Evolutionary conservation across 2,888 invertebrate genomes (phyloP).

Genomic region (Cryptus viduatorius): DNA sequence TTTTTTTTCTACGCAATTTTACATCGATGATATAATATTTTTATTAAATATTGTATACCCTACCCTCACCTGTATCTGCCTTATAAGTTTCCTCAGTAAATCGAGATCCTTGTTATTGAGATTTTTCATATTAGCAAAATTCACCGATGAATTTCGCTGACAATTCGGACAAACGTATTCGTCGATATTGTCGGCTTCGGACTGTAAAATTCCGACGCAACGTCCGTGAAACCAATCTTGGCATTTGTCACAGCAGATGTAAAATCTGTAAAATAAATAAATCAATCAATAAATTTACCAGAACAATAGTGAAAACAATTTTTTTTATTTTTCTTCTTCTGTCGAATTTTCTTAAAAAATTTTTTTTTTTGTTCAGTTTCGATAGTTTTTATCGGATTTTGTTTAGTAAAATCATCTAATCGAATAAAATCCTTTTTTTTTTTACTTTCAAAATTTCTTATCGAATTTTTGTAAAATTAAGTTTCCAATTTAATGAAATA

Average conservation of each 20-base stretch:
- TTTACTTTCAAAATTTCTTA: no score
- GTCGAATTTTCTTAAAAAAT: no score
- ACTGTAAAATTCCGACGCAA: slow-evolving; percentile 97
- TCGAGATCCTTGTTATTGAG: slow-evolving; percentile 93
- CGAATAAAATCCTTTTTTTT: no score
- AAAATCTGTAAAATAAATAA: slow-evolving; percentile 90
- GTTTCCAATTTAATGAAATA: no score
- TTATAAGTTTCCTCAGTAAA: slow-evolving; percentile 93
- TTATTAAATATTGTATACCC: slow-evolving; percentile 19
- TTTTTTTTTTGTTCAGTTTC: no score
- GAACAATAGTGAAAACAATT: neutral
- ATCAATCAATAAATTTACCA: slow-evolving; percentile 55
- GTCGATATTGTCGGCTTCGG: slow-evolving; percentile 97
- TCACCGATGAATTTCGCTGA: slow-evolving; percentile 94
- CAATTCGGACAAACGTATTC: slow-evolving; percentile 99
- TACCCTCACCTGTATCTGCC: slow-evolving; percentile 92
- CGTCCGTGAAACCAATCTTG: slow-evolving; percentile 99
- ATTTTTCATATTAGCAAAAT: slow-evolving; percentile 95
- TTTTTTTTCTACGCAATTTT: slow-evolving; percentile 31
- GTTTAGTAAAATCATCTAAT: no score
- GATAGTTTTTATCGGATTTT: no score
- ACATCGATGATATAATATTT: slow-evolving; percentile 23
- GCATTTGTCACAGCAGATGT: slow-evolving; percentile 99
- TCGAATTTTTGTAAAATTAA: no score
- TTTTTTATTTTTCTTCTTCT: no score